These are phyloP conservation scores for Scomberomorus guttatus DNA, from an alignment of 2,797 vertebrate species.

Conservation along the genomic window DNA sequence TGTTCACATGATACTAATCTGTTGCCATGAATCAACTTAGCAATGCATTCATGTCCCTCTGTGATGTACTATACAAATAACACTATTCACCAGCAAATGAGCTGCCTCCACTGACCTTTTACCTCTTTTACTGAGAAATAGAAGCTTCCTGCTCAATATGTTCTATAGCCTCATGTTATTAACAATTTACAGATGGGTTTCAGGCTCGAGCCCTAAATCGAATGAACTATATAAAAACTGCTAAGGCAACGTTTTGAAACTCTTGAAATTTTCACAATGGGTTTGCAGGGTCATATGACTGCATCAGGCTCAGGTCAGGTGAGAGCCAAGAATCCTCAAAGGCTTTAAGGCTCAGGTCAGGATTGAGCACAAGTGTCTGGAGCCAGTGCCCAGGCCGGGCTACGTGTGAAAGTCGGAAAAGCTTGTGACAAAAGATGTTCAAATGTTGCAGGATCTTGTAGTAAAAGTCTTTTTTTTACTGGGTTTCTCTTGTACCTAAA, in stretches of 20 bases:
- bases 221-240: neutral
- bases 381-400: neutral
- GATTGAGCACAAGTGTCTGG: conserved; percentile 1
- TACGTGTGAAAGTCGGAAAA: conserved; percentile 12
- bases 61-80: neutral
- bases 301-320: conserved; percentile 48
- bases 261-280: conserved; percentile 7
- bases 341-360: conserved; percentile 35
- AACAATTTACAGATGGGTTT: neutral
- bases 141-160: neutral
- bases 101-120: neutral
- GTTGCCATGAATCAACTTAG: conserved; percentile 23
- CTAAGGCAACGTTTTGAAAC: neutral
- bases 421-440: neutral
- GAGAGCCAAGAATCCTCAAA: conserved; percentile 35
- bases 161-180: neutral
- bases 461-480: neutral
- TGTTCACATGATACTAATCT: conserved; percentile 23
- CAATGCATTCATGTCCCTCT: neutral
- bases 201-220: neutral
- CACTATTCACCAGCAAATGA: neutral
- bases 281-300: conserved; percentile 57
- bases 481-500: neutral
- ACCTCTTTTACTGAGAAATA: conserved; percentile 15
- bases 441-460: conserved; percentile 5